Conservation (phyloP, 2,888 invertebrate genomes). For the Strigamia transsilvanica region DNA sequence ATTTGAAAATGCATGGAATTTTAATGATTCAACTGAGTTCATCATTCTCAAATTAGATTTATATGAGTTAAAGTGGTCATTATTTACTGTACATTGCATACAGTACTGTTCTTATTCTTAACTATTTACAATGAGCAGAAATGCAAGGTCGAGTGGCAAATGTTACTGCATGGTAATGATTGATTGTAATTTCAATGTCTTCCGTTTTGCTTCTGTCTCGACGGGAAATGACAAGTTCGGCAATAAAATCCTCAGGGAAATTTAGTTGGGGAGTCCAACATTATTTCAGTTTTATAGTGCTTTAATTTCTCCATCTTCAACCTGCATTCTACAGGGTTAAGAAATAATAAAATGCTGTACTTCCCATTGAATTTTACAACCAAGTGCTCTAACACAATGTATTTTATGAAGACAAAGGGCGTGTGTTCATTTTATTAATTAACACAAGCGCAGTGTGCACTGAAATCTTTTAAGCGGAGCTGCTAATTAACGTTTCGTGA, state of each 20-base stretch:
- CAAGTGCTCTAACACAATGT: not conserved
- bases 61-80: not conserved
- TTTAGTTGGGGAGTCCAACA: too few species aligned
- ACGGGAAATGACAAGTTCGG: too few species aligned
- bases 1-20: conserved; percentile 19
- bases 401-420: conserved; percentile 41
- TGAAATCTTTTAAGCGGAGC: conserved; percentile 11
- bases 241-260: too few species aligned
- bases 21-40: conserved; percentile 7
- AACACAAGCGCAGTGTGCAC: conserved; percentile 36
- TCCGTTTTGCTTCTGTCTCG: too few species aligned
- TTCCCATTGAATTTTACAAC: conserved; percentile 18
- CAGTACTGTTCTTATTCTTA: too few species aligned
- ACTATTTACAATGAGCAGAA: too few species aligned
- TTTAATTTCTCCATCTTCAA: not conserved
- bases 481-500: conserved; percentile 24
- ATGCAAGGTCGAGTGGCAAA: too few species aligned
- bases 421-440: conserved; percentile 45
- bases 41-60: conserved; percentile 11
- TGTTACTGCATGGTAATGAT: too few species aligned
- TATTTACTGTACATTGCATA: not conserved
- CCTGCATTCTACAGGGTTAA: not conserved
- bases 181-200: too few species aligned
- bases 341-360: not conserved
- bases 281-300: not conserved